phyloP scores from a whole-genome alignment of 2,797 vertebrate species.

The Anas bahamensis region DNA sequence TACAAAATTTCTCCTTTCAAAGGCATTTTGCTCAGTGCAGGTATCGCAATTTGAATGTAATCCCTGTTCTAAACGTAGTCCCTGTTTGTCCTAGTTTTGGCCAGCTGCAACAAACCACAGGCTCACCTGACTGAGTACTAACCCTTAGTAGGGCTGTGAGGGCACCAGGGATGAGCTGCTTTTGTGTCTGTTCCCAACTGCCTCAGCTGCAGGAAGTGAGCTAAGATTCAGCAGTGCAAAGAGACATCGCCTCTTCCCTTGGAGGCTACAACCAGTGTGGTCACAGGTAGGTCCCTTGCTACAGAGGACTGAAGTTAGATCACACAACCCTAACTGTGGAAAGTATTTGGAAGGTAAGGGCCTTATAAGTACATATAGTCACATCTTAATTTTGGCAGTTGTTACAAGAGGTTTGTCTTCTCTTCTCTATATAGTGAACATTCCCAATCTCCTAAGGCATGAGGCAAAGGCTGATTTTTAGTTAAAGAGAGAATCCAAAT shows the following conservation, averaged over 20 bases:
- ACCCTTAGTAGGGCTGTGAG: background rate
- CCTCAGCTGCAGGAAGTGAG: background rate
- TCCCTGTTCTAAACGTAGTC: background rate
- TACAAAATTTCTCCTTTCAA: background rate
- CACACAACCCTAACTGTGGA: too few species aligned
- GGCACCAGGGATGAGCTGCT: background rate
- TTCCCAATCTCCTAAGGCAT: background rate
- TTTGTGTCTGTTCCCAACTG: background rate
- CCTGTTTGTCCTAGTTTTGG: background rate
- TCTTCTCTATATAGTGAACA: background rate
- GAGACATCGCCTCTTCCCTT: background rate
- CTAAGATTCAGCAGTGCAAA: background rate
- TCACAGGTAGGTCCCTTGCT: background rate
- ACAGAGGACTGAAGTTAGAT: background rate
- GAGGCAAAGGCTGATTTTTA: background rate
- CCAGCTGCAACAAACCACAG: background rate
- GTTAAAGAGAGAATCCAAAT: conserved; percentile 7
- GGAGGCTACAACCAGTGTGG: background rate
- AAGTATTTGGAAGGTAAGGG: background rate
- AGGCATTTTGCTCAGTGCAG: background rate
- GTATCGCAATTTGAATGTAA: background rate
- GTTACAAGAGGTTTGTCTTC: background rate
- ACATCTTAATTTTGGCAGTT: background rate
- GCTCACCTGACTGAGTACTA: background rate
- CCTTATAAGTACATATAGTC: background rate